Evolutionary conservation across 2,888 invertebrate genomes (phyloP), one percentile per base, ranked within the genome.

Genomic region (Zhengitettix transpicula): DNA sequence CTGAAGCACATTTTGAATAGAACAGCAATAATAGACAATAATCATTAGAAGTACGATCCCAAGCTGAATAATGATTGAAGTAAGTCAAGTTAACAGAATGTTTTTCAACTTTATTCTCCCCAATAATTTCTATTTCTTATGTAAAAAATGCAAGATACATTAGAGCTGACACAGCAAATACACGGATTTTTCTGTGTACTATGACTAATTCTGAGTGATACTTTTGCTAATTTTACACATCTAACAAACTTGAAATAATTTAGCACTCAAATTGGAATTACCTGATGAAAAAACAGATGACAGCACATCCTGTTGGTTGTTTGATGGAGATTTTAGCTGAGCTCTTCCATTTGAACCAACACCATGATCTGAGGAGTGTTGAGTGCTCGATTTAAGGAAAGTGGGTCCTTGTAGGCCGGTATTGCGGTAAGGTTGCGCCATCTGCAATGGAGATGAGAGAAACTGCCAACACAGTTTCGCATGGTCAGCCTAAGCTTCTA

Each of bases 331-430:
- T 52, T 65, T 65, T 40, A 64, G 56, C 62, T 65, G 65, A 44
- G 63, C 57, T 42, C 65, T 59, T 40, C 64, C 64, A 60, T 62
- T 62, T 10, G 58, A 62, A 44, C 57, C 58, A 40, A 60, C 60
- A 51, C 40, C 57, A 58, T 61, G 75, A 61, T 75, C 75, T 67
- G 74, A 74, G 65, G 76, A 75, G 65, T 77, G 77, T 67, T 77
- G 78, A 65, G 75, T 68, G 61, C 75, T 74, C 65, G 76, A 76
- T 67, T 77, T 77, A 60, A 68, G 60, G 62, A 64, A 66, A 15
- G 63, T 57, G 16, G 63, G 63, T 42, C 65, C 63, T 60, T 67
- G 66, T 42, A 70, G 69, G 61, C 67, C 67, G 63, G 70, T 67
- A 63, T 69, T 70, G 54, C 69, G 67, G 58, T 69, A 68, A 63